Percentiles rank a stretch among this genome's conserved stretches.
These are phyloP conservation scores for Dynastes hyllus DNA, from an alignment of 2,888 invertebrate genomes.

Conservation along the genomic window DNA sequence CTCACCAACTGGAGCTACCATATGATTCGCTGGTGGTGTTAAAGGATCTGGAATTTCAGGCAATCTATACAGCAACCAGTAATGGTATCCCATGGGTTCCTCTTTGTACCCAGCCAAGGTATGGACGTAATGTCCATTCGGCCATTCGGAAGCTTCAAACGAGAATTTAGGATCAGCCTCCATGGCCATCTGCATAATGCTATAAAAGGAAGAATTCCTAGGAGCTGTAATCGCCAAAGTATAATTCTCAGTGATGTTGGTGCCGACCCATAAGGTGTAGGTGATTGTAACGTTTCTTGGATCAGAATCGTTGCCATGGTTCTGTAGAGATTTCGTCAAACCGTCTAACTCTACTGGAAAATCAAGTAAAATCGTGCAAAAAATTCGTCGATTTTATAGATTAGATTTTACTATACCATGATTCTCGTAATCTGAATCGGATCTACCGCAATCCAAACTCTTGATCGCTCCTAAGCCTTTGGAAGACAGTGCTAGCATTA, in stretches of 20 bases:
- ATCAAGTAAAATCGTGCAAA: background rate
- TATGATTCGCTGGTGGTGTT: slow-evolving; percentile 88
- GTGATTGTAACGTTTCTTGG: slow-evolving; percentile 84
- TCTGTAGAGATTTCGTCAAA: slow-evolving; percentile 65
- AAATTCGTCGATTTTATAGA: background rate
- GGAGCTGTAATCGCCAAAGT: slow-evolving; percentile 85
- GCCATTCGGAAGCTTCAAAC: slow-evolving; percentile 87
- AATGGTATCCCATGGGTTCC: slow-evolving; percentile 89
- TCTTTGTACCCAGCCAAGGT: slow-evolving; percentile 87
- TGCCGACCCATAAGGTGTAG: slow-evolving; percentile 92
- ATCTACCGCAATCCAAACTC: slow-evolving; percentile 72
- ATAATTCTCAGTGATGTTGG: slow-evolving; percentile 87
- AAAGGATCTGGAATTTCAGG: slow-evolving; percentile 86
- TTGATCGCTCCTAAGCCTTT: slow-evolving; percentile 82
- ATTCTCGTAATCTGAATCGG: slow-evolving; percentile 68
- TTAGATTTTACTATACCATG: slow-evolving; percentile 70
- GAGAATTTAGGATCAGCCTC: slow-evolving; percentile 80
- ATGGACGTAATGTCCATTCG: slow-evolving; percentile 93
- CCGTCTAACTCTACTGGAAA: slow-evolving; percentile 67
- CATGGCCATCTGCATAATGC: slow-evolving; percentile 86
- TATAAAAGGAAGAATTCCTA: slow-evolving; percentile 79
- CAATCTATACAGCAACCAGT: slow-evolving; percentile 90
- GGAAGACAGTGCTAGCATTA: slow-evolving; percentile 84
- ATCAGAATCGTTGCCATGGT: slow-evolving; percentile 75
- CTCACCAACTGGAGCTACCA: slow-evolving; percentile 91